Conservation (phyloP, 2,888 invertebrate genomes). For the Drepanosiphum platanoidis region DNA sequence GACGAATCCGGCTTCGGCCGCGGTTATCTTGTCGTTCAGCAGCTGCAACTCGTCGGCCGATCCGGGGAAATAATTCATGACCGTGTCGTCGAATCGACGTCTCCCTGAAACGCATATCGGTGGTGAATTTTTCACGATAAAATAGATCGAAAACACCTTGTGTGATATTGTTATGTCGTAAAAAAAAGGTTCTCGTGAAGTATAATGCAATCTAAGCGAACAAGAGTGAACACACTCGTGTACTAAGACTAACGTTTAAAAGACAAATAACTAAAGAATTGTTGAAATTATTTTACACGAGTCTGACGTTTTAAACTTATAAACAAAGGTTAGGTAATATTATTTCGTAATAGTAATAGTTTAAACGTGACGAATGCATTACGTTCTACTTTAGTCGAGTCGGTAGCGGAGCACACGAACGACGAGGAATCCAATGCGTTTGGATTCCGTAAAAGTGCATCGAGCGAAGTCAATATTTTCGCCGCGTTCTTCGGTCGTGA, state of each 20-base stretch:
- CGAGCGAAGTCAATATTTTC: background rate
- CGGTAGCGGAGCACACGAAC: background rate
- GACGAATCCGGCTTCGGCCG: background rate
- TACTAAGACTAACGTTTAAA: too few species aligned
- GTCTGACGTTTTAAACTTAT: background rate
- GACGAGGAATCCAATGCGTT: background rate
- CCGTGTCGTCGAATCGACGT: background rate
- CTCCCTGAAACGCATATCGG: background rate
- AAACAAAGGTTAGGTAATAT: background rate
- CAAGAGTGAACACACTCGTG: too few species aligned
- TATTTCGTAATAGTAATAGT: constrained; percentile 24
- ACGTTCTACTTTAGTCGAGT: background rate
- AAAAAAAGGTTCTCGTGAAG: too few species aligned
- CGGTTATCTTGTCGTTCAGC: background rate
- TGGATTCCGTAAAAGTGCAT: background rate
- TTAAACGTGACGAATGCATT: too few species aligned
- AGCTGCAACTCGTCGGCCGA: background rate
- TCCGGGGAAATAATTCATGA: background rate
- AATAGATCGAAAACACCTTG: too few species aligned
- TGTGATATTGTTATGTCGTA: too few species aligned
- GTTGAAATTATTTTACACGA: too few species aligned
- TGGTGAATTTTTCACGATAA: too few species aligned
- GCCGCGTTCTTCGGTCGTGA: background rate
- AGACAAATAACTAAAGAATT: too few species aligned
- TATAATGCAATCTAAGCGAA: too few species aligned